Conservation (phyloP, 1,140 invertebrate species). For the Linepithema humile region DNA sequence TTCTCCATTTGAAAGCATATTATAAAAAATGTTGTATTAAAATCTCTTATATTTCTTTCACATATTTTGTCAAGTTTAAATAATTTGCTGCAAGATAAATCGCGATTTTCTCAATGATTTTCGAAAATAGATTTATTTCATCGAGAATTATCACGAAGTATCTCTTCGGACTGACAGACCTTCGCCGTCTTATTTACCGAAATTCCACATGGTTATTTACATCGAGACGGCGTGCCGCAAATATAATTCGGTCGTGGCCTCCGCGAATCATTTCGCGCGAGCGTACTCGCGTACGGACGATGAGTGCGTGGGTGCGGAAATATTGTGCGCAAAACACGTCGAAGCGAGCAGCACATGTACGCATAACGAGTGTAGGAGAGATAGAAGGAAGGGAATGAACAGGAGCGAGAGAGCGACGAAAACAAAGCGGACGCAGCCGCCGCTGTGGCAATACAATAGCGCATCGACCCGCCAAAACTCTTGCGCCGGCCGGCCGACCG, state of each 20-base stretch:
- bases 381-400: background rate
- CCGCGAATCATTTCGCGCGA: conserved; percentile 15
- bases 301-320: background rate
- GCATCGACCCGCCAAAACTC: conserved; percentile 81
- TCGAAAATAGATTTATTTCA: too few species aligned
- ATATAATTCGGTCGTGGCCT: background rate
- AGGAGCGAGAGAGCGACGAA: conserved; percentile 50
- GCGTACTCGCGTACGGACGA: background rate
- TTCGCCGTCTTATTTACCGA: background rate
- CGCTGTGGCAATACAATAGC: conserved; percentile 74
- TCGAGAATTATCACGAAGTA: background rate
- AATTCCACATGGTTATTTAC: conserved; percentile 28
- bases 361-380: background rate
- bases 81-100: too few species aligned
- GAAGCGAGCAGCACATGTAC: conserved; percentile 33
- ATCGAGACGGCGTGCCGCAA: background rate
- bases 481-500: conserved; percentile 40
- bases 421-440: conserved; percentile 75
- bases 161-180: background rate
- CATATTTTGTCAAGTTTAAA: too few species aligned
- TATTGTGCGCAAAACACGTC: conserved; percentile 40
- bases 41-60: too few species aligned
- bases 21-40: too few species aligned
- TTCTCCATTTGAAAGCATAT: too few species aligned
- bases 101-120: too few species aligned